Base-by-base conservation (phyloP, 2,888 invertebrate genomes). In the Ormyrus pomaceus region DNA sequence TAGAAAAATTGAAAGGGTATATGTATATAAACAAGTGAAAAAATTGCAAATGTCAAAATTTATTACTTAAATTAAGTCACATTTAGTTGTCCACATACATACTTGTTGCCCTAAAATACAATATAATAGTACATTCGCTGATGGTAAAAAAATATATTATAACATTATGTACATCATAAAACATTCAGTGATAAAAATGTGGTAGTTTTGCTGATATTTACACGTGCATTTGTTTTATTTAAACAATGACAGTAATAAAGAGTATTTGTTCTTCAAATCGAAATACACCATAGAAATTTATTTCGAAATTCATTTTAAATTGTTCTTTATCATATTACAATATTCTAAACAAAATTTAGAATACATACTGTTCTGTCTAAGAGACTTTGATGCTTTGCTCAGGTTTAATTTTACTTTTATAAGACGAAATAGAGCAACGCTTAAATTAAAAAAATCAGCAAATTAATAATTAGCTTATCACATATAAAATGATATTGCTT, bases 101-200 rank as follows among this genome's bases (percentile, higher is more conserved):
- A 83, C 79, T 76, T 72, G 61, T 79, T 82, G 62, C 66, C 58
- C 72, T 83, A 69, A 77, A 83, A 82, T 77, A 82, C 10, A 77
- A 45, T 61, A 73, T 77, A 81, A 71, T 62, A 79, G 79, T 73
- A 80, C 78, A 82, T 75, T 72, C 69, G 65, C 69, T 66, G 76
- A 70, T 78, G 75, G 76, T 80, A 80, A 78, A 82, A 82, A 82
- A 82, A 82, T 82, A 82, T 82, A 77, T 76, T 70, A 72, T 77
- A 80, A 82, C 78, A 80, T 82, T 82, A 82, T 82, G 59, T 82
- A 82, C 82, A 82, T 74, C 64, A 62, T 82, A 74, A 77, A 74
- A 76, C 62, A 74, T 77, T 82, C 64, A 73, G 58, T 62, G 51
- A 53, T 79, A 74, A 80, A 79, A 77, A 75, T 69, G 73, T 73